Conservation (phyloP, 1,140 invertebrate species). For the Lamellibrachia luymesi region DNA sequence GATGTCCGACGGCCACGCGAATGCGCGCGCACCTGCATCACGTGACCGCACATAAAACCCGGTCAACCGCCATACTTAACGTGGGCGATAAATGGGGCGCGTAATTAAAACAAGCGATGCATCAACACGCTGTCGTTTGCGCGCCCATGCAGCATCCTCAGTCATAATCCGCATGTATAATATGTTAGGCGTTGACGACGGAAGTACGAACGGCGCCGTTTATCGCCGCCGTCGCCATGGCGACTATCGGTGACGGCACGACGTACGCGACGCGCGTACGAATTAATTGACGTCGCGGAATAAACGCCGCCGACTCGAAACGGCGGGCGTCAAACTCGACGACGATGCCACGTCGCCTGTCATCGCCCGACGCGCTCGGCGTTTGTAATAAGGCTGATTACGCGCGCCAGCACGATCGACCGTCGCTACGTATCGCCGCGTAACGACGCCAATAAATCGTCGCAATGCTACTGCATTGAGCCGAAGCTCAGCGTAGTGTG, state of each 20-base stretch:
- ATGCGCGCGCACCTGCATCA: neutral
- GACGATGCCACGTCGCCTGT: neutral
- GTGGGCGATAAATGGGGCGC: neutral
- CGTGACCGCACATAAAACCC: neutral
- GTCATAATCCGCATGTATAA: neutral
- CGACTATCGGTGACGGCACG: constrained; percentile 2
- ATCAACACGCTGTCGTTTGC: neutral
- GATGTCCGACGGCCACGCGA: too few relatives aligned
- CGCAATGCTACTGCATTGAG: neutral
- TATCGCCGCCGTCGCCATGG: neutral
- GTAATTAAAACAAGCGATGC: neutral
- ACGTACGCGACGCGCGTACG: neutral
- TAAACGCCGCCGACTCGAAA: neutral
- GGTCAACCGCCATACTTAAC: neutral
- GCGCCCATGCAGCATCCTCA: neutral
- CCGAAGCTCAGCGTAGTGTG: neutral
- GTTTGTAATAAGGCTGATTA: constrained; percentile 5
- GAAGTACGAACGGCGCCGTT: neutral
- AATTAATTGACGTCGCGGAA: neutral
- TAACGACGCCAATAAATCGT: neutral
- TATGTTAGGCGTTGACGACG: neutral
- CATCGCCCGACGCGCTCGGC: neutral
- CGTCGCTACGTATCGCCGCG: neutral
- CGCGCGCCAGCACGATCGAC: neutral
- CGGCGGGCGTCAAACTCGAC: neutral